phyloP scores from a whole-genome alignment of 2,797 vertebrate genomes.

The Chloroceryle amazona region DNA sequence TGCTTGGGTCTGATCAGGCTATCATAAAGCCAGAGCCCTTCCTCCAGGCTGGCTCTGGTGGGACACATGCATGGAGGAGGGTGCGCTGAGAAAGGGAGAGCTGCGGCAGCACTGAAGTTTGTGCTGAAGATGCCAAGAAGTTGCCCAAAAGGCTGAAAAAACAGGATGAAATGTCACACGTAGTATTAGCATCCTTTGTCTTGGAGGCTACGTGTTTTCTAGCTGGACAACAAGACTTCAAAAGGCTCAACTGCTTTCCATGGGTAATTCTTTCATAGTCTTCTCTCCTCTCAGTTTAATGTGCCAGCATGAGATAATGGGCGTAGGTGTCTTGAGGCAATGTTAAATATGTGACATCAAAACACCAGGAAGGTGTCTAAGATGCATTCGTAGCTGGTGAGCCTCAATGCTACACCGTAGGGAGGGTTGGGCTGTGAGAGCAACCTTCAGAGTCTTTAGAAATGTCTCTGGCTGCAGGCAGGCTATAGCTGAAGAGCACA shows the following conservation, averaged over 20 bases:
- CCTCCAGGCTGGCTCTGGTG: background rate
- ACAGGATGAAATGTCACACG: background rate
- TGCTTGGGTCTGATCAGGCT: background rate
- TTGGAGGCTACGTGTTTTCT: background rate
- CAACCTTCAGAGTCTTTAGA: background rate
- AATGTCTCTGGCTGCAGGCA: background rate
- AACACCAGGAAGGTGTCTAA: background rate
- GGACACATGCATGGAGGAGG: background rate
- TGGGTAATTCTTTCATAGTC: background rate
- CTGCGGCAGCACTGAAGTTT: background rate
- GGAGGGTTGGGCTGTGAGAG: background rate
- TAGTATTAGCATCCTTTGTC: background rate
- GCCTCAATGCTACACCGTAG: background rate
- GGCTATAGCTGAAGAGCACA: background rate
- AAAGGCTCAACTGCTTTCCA: background rate
- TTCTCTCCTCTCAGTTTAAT: background rate
- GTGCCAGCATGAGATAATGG: background rate
- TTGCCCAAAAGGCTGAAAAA: background rate
- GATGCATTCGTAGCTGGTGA: background rate
- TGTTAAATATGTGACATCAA: background rate
- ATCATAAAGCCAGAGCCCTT: background rate
- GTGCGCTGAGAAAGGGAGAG: background rate
- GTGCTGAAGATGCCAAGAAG: background rate
- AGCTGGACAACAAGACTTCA: background rate
- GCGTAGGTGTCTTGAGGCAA: background rate